phyloP scores from a whole-genome alignment of 2,113 vertebrate genomes.

The Microtus richardsoni region DNA sequence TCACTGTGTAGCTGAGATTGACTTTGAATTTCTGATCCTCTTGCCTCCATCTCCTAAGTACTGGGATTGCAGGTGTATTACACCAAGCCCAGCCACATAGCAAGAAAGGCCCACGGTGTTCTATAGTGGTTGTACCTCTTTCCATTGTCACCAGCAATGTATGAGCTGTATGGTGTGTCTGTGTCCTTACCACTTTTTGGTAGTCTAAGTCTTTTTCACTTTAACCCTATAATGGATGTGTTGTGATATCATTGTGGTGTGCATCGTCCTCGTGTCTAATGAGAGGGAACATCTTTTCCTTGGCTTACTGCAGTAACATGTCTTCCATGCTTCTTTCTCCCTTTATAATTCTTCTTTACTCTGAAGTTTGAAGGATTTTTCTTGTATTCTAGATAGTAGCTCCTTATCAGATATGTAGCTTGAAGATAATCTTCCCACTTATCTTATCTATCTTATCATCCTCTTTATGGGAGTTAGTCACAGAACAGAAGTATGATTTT shows the following conservation, averaged over 20 bases:
- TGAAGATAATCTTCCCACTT: constrained; percentile 8
- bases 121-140: neutral
- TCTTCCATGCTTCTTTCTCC: neutral
- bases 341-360: neutral
- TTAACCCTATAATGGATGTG: no score
- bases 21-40: neutral
- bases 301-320: neutral
- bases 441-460: neutral
- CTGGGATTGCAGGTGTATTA: neutral
- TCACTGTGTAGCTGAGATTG: neutral
- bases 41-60: neutral
- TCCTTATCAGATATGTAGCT: neutral
- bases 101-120: constrained; percentile 5
- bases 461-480: constrained; percentile 1
- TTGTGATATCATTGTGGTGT: no score
- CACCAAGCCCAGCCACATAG: neutral
- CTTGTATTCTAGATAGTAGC: neutral
- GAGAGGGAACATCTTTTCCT: no score
- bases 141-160: neutral
- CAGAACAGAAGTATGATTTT: constrained; percentile 18
- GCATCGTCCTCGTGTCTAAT: no score
- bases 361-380: neutral
- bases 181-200: neutral
- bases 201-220: neutral
- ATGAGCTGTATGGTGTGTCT: neutral